phyloP scores from a whole-genome alignment of 2,888 invertebrate species.

The Alentia gelatinosa region DNA sequence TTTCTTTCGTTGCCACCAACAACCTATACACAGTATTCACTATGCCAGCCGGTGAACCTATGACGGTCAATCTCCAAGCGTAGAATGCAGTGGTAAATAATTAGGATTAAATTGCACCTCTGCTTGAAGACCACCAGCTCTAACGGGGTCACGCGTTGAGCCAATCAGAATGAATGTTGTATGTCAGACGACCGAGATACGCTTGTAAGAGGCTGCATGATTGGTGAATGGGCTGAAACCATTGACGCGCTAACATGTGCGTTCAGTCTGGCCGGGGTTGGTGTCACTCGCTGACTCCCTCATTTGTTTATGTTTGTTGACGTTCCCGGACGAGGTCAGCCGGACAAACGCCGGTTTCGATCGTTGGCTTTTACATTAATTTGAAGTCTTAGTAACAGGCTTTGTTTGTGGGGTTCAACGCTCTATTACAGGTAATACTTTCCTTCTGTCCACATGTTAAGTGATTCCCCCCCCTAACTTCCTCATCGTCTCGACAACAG shows the following conservation, averaged over 20 bases:
- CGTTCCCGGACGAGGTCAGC: background rate
- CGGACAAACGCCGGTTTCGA: background rate
- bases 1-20: slow-evolving; percentile 36
- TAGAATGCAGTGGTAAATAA: background rate
- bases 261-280: background rate
- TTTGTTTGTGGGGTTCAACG: too few species aligned
- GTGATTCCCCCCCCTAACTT: too few species aligned
- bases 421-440: background rate
- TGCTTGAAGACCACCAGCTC: background rate
- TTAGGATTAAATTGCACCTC: background rate
- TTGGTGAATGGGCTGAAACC: background rate
- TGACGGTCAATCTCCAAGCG: background rate
- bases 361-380: background rate
- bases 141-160: background rate
- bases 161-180: background rate
- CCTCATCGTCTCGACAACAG: too few species aligned
- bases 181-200: background rate
- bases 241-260: slow-evolving; percentile 6
- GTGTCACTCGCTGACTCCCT: background rate
- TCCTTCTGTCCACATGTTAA: background rate
- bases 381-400: background rate
- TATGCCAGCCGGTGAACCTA: background rate
- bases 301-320: slow-evolving; percentile 32
- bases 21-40: background rate
- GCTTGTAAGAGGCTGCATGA: background rate